Conservation (phyloP, 2,888 invertebrate genomes). For the Cabera pusaria region DNA sequence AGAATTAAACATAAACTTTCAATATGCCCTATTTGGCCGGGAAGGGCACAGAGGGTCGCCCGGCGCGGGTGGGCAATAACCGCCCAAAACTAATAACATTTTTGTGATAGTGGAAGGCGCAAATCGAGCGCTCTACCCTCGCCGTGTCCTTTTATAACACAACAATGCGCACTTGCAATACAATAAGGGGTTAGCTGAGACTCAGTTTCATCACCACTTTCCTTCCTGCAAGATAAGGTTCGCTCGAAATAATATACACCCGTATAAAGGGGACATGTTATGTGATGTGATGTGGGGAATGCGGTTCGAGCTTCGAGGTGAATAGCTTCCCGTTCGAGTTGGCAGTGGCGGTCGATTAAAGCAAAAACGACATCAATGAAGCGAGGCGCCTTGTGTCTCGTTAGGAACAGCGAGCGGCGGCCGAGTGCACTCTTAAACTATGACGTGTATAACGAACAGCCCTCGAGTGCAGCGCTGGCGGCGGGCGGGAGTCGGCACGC, state of each 20-base stretch:
- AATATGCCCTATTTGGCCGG: constrained; percentile 62
- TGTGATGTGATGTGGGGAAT: constrained; percentile 32
- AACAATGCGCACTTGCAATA: constrained; percentile 71
- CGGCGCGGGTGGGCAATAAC: constrained; percentile 70
- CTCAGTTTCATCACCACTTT: constrained; percentile 54
- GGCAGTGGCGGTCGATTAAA: constrained; percentile 53
- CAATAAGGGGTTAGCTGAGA: constrained; percentile 64
- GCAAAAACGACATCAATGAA: constrained; percentile 72
- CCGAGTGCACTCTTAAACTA: constrained; percentile 70
- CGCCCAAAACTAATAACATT: constrained; percentile 81
- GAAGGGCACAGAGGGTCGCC: constrained; percentile 59
- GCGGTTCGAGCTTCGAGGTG: constrained; percentile 34
- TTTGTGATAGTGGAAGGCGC: constrained; percentile 71
- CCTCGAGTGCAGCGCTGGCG: constrained; percentile 59
- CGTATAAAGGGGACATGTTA: constrained; percentile 28
- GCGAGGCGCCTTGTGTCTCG: constrained; percentile 65
- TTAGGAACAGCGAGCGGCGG: constrained; percentile 64
- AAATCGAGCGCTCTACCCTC: constrained; percentile 64
- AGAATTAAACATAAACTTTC: constrained; percentile 58
- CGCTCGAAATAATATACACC: constrained; percentile 31
- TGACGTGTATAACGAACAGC: constrained; percentile 75
- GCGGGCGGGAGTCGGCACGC: constrained; percentile 58
- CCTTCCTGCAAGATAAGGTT: constrained; percentile 49
- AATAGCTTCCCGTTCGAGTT: constrained; percentile 43
- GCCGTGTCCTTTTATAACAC: constrained; percentile 66